Conservation (phyloP, 2,797 vertebrate species). For the Graptemys geographica region DNA sequence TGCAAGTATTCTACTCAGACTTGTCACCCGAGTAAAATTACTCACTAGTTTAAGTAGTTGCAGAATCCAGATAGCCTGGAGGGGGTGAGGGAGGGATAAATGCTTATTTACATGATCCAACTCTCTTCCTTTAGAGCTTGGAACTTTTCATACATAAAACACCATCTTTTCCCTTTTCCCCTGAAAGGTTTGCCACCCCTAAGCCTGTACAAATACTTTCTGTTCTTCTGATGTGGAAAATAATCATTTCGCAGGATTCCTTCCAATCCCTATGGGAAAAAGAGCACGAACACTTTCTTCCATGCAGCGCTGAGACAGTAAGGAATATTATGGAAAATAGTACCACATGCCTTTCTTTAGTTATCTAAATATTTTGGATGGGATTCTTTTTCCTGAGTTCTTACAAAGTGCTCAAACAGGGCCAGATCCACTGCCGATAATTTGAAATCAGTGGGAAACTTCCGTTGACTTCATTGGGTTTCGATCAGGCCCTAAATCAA, state of each 20-base stretch:
- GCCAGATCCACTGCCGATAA: not conserved
- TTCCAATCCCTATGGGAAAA: conserved; percentile 49
- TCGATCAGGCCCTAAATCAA: conserved; percentile 8
- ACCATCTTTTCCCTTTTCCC: not conserved
- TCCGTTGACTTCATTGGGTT: not conserved
- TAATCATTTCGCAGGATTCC: not conserved
- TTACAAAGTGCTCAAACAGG: conserved; percentile 32
- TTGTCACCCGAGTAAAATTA: not conserved
- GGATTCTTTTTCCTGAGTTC: conserved; percentile 33
- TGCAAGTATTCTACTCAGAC: not conserved
- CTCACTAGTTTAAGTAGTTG: not conserved
- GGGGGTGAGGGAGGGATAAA: not conserved
- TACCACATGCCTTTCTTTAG: conserved; percentile 45
- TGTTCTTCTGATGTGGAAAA: conserved; percentile 8
- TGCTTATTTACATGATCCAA: conserved; percentile 26
- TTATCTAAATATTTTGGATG: conserved; percentile 58
- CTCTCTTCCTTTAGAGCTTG: not conserved
- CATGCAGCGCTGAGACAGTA: not conserved
- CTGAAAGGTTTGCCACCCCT: not conserved
- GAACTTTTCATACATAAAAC: not conserved
- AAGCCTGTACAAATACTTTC: not conserved
- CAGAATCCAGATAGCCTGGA: not conserved
- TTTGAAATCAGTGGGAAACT: conserved; percentile 15
- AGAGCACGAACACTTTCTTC: conserved; percentile 34
- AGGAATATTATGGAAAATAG: conserved; percentile 56